Conservation (phyloP, 2,888 invertebrate genomes). For the Zele albiditarsus region DNA sequence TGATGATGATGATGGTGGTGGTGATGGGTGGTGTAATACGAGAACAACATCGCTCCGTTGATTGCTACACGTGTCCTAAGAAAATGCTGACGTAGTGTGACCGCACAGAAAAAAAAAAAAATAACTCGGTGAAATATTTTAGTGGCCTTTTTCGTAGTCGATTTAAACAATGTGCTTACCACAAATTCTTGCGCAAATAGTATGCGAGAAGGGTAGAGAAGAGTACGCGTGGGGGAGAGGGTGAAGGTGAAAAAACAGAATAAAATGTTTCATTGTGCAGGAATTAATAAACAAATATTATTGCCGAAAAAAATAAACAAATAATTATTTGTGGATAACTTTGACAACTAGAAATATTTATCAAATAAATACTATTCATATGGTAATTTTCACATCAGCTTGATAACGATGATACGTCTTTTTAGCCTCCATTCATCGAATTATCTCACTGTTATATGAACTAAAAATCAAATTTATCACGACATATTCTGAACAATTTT, state of each 20-base stretch:
- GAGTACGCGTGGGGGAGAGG: no score
- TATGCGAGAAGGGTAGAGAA: no score
- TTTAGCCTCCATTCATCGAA: slow-evolving; percentile 40
- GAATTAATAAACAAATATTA: slow-evolving; percentile 17
- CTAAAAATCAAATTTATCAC: slow-evolving; percentile 36
- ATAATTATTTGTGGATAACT: neutral
- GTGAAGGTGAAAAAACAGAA: no score
- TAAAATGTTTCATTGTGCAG: neutral
- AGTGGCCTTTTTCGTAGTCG: slow-evolving; percentile 54
- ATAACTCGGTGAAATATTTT: slow-evolving; percentile 49
- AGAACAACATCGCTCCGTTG: neutral
- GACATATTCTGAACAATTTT: slow-evolving; percentile 4
- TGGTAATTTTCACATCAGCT: neutral
- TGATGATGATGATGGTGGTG: slow-evolving; percentile 13
- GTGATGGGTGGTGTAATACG: slow-evolving; percentile 1
- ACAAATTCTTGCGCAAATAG: slow-evolving; percentile 28
- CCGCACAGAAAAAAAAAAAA: slow-evolving; percentile 36
- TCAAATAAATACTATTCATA: slow-evolving; percentile 28
- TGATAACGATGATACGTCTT: slow-evolving; percentile 26
- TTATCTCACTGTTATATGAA: slow-evolving; percentile 30
- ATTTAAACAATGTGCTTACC: slow-evolving; percentile 47
- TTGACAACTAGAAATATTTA: slow-evolving; percentile 44
- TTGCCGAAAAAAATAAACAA: neutral
- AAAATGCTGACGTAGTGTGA: slow-evolving; percentile 38
- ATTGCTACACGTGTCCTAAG: slow-evolving; percentile 19